A percentile compares a stretch with the other conserved stretches of the same genome.
Conservation (phyloP, 2,797 vertebrate species). For the Galaxias olidus region DNA sequence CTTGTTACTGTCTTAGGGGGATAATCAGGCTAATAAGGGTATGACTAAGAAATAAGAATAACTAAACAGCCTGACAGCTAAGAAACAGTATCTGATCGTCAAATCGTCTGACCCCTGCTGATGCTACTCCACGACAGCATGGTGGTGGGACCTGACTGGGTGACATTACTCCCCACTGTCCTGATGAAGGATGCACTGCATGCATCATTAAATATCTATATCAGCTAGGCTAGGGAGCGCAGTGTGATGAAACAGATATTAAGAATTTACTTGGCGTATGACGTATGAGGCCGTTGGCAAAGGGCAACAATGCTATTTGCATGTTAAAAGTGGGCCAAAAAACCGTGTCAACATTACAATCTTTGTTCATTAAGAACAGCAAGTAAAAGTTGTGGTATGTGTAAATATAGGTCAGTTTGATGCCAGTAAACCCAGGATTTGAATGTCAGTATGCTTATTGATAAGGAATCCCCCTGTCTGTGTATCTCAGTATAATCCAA, state of each 20-base stretch:
- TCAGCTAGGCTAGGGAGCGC: too few species aligned
- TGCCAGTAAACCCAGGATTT: neutral
- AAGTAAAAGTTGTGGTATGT: too few species aligned
- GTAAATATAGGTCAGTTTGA: too few species aligned
- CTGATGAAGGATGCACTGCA: neutral
- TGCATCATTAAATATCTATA: constrained; percentile 2
- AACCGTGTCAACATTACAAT: too few species aligned
- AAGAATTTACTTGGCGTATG: too few species aligned
- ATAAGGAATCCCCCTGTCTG: neutral
- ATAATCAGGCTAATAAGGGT: constrained; percentile 51
- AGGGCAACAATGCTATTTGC: too few species aligned
- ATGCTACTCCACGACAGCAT: constrained; percentile 36
- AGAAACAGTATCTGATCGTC: constrained; percentile 40
- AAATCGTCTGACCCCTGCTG: constrained; percentile 40
- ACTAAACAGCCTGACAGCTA: constrained; percentile 39
- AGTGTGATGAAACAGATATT: too few species aligned
- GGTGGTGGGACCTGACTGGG: constrained; percentile 11
- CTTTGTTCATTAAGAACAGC: too few species aligned
- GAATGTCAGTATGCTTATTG: neutral
- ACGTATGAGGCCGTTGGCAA: too few species aligned
- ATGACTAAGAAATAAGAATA: constrained; percentile 57
- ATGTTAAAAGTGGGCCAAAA: too few species aligned
- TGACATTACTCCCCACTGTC: constrained; percentile 20
- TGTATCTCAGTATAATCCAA: constrained; percentile 18
- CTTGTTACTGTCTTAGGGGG: constrained; percentile 32